phyloP scores from a whole-genome alignment of 1,140 invertebrate species.

The Cyrtorhinus lividipennis region DNA sequence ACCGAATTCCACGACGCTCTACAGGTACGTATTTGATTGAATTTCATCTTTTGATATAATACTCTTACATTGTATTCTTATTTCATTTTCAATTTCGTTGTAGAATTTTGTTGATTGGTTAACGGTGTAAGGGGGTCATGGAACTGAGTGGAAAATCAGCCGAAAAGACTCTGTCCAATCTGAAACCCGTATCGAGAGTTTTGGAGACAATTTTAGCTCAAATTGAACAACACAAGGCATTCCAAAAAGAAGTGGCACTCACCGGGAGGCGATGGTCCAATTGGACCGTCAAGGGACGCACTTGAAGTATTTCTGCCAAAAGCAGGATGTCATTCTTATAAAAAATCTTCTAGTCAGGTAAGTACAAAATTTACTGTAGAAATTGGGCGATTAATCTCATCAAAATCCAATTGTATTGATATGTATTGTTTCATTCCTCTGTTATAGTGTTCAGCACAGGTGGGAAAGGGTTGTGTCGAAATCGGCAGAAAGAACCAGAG shows the following conservation, averaged over 20 bases:
- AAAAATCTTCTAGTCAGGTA: constrained; percentile 79
- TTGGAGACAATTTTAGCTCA: constrained; percentile 81
- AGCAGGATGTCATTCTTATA: constrained; percentile 97
- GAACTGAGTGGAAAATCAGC: too few species aligned
- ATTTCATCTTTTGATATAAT: not conserved
- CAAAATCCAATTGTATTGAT: too few species aligned
- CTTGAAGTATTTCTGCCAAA: constrained; percentile 96
- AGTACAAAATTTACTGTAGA: too few species aligned
- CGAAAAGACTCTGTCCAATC: constrained; percentile 72
- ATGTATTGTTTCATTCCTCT: too few species aligned
- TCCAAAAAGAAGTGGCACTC: constrained; percentile 93
- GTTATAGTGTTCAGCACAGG: constrained; percentile 79
- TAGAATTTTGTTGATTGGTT: constrained; percentile 88
- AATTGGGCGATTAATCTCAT: too few species aligned
- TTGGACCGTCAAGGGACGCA: constrained; percentile 96
- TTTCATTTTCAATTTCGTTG: too few species aligned
- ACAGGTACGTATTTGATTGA: constrained; percentile 33
- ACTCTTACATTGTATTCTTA: not conserved
- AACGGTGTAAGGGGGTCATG: too few species aligned
- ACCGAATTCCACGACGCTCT: constrained; percentile 89
- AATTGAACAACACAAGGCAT: constrained; percentile 91
- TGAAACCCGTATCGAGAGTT: constrained; percentile 87
- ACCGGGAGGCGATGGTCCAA: constrained; percentile 87
- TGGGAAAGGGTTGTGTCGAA: constrained; percentile 96
- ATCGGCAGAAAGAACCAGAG: constrained; percentile 84